These are phyloP conservation scores for Anabacerthia variegaticeps DNA, from an alignment of 2,797 vertebrate genomes.

Conservation along the genomic window DNA sequence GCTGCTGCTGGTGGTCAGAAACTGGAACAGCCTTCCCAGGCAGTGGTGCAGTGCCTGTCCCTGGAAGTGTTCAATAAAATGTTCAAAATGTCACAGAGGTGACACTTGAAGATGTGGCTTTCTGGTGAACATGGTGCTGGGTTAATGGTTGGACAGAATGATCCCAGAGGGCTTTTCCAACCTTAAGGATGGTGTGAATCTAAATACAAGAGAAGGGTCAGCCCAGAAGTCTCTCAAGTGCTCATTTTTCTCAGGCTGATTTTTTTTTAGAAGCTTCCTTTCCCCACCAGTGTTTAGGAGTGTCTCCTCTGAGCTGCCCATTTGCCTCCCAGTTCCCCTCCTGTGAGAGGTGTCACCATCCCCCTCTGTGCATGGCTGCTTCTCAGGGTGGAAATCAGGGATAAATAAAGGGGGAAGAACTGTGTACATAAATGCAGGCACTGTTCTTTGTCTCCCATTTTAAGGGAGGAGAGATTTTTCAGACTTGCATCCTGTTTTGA, in stretches of 20 bases:
- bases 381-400: rapidly evolving
- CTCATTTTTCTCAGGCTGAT: not conserved
- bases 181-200: not conserved
- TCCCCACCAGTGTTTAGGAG: not conserved
- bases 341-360: rapidly evolving
- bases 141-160: not conserved
- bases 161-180: not conserved
- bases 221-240: not conserved
- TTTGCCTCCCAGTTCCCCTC: rapidly evolving
- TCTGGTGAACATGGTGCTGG: not conserved
- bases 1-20: not conserved
- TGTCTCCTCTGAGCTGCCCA: no score
- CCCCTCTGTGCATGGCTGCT: rapidly evolving
- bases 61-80: not conserved
- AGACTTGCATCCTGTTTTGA: rapidly evolving
- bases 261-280: not conserved
- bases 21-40: not conserved
- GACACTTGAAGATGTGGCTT: no score
- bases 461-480: not conserved
- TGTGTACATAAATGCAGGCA: rapidly evolving
- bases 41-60: not conserved
- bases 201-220: not conserved
- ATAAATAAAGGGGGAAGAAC: not conserved
- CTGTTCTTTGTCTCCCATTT: not conserved
- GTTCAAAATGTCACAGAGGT: not conserved